Conservation (phyloP, 2,888 invertebrate genomes). For the Hyppa rectilinea region DNA sequence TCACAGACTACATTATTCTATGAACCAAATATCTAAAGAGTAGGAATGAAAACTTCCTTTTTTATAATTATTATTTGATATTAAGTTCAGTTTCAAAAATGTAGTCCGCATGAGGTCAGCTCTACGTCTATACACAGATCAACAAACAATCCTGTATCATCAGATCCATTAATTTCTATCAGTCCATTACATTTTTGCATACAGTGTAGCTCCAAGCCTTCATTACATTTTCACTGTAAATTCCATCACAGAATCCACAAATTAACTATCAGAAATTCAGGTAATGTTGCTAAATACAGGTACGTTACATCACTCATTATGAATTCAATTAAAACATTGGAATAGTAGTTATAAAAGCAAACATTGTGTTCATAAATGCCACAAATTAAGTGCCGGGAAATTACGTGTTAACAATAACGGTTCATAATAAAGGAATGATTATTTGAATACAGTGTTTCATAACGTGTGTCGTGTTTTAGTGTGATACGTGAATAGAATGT, state of each 20-base stretch:
- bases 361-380: conserved; percentile 36
- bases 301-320: conserved; percentile 37
- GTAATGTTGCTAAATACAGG: conserved; percentile 30
- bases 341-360: conserved; percentile 36
- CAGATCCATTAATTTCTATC: conserved; percentile 73
- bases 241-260: conserved; percentile 5
- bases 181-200: conserved; percentile 64
- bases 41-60: not conserved
- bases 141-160: conserved; percentile 59
- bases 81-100: conserved; percentile 3
- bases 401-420: conserved; percentile 26
- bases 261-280: conserved; percentile 18
- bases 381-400: conserved; percentile 25
- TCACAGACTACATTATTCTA: conserved; percentile 37
- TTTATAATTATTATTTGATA: not conserved
- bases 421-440: conserved; percentile 53
- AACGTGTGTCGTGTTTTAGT: not conserved
- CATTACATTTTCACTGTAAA: conserved; percentile 17
- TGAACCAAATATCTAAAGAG: not conserved
- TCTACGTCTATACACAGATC: conserved; percentile 34
- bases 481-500: conserved; percentile 19
- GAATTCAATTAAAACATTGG: conserved; percentile 29
- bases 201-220: conserved; percentile 28
- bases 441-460: conserved; percentile 34
- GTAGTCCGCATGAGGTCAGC: conserved; percentile 20